Base-by-base conservation (phyloP, 1,140 invertebrate genomes). In the Onthophagus taurus region DNA sequence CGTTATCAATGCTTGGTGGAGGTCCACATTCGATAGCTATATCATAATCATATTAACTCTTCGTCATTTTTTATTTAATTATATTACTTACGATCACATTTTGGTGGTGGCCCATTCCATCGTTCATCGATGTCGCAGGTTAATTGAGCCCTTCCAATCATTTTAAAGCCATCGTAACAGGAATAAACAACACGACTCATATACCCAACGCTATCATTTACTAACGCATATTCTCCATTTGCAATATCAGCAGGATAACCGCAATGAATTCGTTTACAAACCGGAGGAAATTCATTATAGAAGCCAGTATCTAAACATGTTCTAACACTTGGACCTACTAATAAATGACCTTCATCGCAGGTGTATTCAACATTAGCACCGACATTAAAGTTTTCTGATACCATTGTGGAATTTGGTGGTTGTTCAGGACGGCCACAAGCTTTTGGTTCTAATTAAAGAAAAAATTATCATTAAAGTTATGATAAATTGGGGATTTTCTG, bases 31-130 rank as follows among this genome's bases (percentile, higher is more conserved):
- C 74, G 17, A 89, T 75, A 31, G 85, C 82, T 85, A 58, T 17
- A 54, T 42, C 34, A 55, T n/a, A n/a, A n/a, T n/a, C n/a, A n/a
- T n/a, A n/a, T n/a, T n/a, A 29, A 7, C 7, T 29, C n/a, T 29
- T 29, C n/a, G n/a, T n/a, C n/a, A 29, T 29, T 29, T 29, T 29
- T 29, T 29, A n/a, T 29, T 29, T 8, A 29, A 29, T 8, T 29
- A n/a, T 29, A n/a, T n/a, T 36, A 71, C 68, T 70, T 68, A 86
- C 83, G 78, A 60, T 90, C 83, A 60, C 89, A 92, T 52, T 82
- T 69, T 4, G 90, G 89, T 44, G 90, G 90, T 18, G 89, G 89
- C 36, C 89, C 90, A 59, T 94, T 91, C 90, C 90, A 95, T 42
- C 86, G 74, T 58, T 89, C 87, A 57, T 94, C 89, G 53, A 92